Base-by-base conservation (phyloP, 2,888 invertebrate species). In the Oscheius sp. region DNA sequence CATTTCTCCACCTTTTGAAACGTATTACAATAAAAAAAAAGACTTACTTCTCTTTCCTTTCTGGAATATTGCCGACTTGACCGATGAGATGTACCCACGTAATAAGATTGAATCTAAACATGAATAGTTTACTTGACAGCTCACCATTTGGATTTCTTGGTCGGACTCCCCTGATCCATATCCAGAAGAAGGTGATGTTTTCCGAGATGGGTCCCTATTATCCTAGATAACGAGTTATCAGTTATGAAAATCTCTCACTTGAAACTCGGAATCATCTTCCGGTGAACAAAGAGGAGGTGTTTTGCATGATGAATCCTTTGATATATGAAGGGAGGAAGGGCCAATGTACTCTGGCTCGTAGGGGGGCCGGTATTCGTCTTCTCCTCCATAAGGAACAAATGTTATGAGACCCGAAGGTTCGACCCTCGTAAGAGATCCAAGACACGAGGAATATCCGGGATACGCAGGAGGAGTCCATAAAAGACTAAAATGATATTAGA, bases 141-240 rank as follows among this genome's bases (percentile, higher is more conserved):
- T 3, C 28, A 44, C 44, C 44, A 59, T 59, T 28, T 41, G 41
- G 28, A 59, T 14, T 8, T 75, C 72, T 54, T 73, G 72, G 17
- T 75, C 75, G 5, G 69, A 70, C 32, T 73, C 73, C 4, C 45
- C 69, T 0, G 76, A 76, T 2, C 71, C 76, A 56, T 77, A 77
- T 9, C 76, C 76, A 22, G 76, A 77, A 2, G 76, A 77, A 20
- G 72, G 66, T 20, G 56, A 30, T 14, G 33, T 50, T 32, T 62
- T 62, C 4, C 62, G 47, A 17, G 38, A 14, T 9, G 45, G 5
- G 41, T 41, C 20, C n/a, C 14, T 3, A 20, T 41, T 36, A 30
- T 56, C 57, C 33, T 56, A 17, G 3, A 56, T 9, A 56, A 12
- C n/a, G n/a, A n/a, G n/a, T n/a, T n/a, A n/a, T n/a, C n/a, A n/a